Conservation (phyloP, 2,113 vertebrate species). For the Lagopus muta region DNA sequence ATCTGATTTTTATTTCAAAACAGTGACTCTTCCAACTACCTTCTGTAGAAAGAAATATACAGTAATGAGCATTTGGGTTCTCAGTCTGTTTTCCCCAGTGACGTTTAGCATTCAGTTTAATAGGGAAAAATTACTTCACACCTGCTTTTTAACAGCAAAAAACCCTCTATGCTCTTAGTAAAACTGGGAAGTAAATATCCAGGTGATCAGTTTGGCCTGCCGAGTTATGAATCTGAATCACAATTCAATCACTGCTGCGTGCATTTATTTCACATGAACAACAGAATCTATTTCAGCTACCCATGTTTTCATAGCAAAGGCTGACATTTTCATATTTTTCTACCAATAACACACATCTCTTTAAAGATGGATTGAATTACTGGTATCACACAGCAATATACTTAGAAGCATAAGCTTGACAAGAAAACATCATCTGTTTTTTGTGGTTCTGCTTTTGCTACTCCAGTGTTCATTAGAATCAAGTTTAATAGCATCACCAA, state of each 20-base stretch:
- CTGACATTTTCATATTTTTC: not conserved
- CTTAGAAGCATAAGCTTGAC: not conserved
- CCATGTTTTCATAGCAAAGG: fast-evolving
- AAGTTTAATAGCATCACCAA: not conserved
- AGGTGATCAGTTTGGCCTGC: not conserved
- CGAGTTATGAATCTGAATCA: not conserved
- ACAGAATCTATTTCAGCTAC: not conserved
- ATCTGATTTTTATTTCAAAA: not conserved
- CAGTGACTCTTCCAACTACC: not conserved
- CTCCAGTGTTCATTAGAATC: not conserved
- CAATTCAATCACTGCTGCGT: not conserved
- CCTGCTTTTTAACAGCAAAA: not conserved
- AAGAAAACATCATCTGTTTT: not conserved
- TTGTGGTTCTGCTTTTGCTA: not conserved
- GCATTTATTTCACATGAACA: not conserved
- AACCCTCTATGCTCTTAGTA: not conserved
- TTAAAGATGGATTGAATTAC: not conserved
- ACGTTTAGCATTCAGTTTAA: not conserved
- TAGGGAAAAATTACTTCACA: not conserved
- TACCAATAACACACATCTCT: not conserved
- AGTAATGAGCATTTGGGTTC: not conserved
- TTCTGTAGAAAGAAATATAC: not conserved
- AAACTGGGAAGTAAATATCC: not conserved
- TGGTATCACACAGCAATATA: not conserved
- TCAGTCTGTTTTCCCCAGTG: not conserved